Evolutionary conservation across 2,888 invertebrate genomes (phyloP), one percentile per base, ranked within the genome.

Genomic region (Caprella mutica): DNA sequence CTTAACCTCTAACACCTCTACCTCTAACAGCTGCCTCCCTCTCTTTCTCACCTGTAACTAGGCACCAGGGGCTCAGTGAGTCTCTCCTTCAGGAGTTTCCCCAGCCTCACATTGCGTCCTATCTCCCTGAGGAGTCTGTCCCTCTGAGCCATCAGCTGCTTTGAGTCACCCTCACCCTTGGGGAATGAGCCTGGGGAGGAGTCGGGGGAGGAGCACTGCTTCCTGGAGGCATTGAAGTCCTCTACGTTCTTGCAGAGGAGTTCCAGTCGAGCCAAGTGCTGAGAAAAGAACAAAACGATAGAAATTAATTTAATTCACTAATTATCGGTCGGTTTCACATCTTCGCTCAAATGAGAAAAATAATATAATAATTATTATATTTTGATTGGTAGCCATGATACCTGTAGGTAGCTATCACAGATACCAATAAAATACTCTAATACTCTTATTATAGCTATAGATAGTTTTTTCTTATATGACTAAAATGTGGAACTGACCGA

Each of bases 121-220:
- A 84, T 82, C 73, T 84, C 83, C 46, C 82, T 76, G 66, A 84
- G 72, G 29, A 84, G 74, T 62, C 78, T 77, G 70, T 84, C 84
- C 52, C 83, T 74, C 57, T 76, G 75, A 23, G 75, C 71, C 65
- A 82, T 74, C 67, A 81, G 79, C 55, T 78, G 77, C 65, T 78
- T 76, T 4, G 55, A 46, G 29, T 57, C 63, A 5, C 46, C 48
- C 19, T 59, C 54, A 14, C 17, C 39, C 12, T 17, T 29, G 35
- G 48, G 30, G 14, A 30, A 27, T 30, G 29, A 27, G 24, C 24
- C 27, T 6, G 26, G 19, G 6, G 44, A 23, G 14, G 33, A 33
- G 8, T 14, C 9, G 14, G 33, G 33, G 14, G 33, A 33, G 9
- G 33, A 9, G 33, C 14, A 33, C 14, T 33, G 33, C 5, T 30